Percentiles rank a stretch among this genome's conserved stretches.
Conservation (phyloP, 2,888 invertebrate species). For the Papilio elwesi region DNA sequence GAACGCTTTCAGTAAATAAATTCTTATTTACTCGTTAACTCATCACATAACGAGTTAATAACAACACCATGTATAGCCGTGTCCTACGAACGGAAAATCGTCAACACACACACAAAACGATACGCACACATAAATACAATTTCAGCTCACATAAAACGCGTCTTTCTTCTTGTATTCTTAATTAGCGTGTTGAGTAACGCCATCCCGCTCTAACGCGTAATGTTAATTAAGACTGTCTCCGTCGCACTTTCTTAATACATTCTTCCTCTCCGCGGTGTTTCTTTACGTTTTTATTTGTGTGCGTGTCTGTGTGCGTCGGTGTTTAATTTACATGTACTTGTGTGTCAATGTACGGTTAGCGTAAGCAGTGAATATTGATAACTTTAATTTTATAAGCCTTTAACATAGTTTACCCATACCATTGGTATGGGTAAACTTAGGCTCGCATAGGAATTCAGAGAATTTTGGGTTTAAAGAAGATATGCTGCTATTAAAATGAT, state of each 20-base stretch:
- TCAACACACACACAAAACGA: slow-evolving; percentile 61
- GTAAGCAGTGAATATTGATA: slow-evolving; percentile 50
- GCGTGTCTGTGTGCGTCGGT: slow-evolving; percentile 83
- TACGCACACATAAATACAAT: slow-evolving; percentile 64
- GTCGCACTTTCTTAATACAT: slow-evolving; percentile 85
- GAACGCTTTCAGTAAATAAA: slow-evolving; percentile 82
- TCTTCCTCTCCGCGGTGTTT: slow-evolving; percentile 84
- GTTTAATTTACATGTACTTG: slow-evolving; percentile 84
- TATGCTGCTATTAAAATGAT: no score
- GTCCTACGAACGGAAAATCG: slow-evolving; percentile 68
- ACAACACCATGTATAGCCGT: slow-evolving; percentile 68
- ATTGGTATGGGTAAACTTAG: no score
- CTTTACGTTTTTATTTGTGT: slow-evolving; percentile 84
- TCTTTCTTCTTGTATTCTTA: slow-evolving; percentile 89
- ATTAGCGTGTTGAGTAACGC: slow-evolving; percentile 84
- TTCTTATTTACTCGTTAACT: slow-evolving; percentile 78
- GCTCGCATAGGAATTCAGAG: no score
- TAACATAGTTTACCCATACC: slow-evolving; percentile 35
- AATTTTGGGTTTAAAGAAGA: no score
- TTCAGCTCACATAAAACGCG: slow-evolving; percentile 80
- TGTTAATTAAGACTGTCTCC: slow-evolving; percentile 81
- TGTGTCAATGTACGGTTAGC: slow-evolving; percentile 76
- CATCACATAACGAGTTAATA: slow-evolving; percentile 84
- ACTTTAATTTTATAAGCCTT: background rate
- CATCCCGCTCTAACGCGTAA: slow-evolving; percentile 72